Conservation (phyloP, 2,888 invertebrate species). For the Cosmia pyralina region DNA sequence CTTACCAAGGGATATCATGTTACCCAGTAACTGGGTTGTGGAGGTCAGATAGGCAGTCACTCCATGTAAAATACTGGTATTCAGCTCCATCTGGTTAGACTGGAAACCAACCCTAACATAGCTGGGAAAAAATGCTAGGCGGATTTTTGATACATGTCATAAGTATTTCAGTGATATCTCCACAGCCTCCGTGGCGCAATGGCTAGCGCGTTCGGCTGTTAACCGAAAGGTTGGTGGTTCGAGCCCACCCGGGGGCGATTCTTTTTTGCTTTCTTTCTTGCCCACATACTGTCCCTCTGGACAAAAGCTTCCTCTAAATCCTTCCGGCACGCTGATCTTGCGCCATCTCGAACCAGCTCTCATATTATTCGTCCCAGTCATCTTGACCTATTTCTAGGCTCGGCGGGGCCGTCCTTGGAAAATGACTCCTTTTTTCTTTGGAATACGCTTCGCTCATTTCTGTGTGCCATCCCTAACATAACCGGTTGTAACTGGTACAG, state of each 20-base stretch:
- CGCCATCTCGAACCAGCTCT: neutral
- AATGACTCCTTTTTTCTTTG: too few species aligned
- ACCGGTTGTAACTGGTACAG: constrained; percentile 6
- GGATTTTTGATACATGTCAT: neutral
- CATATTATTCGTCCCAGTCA: neutral
- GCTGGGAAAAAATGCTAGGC: too few species aligned
- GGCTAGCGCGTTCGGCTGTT: constrained; percentile 99
- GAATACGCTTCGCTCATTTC: neutral
- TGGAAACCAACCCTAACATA: too few species aligned
- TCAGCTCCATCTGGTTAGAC: too few species aligned
- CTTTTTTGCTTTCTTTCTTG: neutral
- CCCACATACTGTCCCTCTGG: neutral
- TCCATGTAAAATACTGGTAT: too few species aligned
- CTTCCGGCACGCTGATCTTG: neutral
- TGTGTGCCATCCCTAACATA: neutral
- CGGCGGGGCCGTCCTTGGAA: accelerated
- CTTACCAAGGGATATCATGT: too few species aligned
- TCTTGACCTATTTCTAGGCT: neutral
- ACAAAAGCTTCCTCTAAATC: neutral
- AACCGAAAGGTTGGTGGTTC: constrained; percentile 99
- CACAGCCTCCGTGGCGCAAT: constrained; percentile 82
- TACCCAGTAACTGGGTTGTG: too few species aligned
- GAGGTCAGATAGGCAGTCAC: too few species aligned
- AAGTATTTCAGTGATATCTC: neutral
- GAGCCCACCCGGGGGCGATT: constrained; percentile 92